Base-by-base conservation (phyloP, 2,113 vertebrate genomes). In the Ascaphus truei region DNA sequence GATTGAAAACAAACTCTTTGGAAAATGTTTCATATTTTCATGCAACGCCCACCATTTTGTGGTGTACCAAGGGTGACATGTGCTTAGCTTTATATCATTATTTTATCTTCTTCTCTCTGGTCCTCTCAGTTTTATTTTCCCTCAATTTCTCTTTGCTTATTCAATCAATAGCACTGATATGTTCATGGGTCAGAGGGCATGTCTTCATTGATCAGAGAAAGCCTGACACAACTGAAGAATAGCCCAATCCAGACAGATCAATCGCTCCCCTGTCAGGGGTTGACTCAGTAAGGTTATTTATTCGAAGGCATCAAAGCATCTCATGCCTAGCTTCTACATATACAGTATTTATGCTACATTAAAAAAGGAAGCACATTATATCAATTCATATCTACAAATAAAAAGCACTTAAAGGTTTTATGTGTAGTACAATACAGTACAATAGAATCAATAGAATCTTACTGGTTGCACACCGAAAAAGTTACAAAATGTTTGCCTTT, bases 231-330 rank as follows among this genome's bases (percentile, higher is more conserved):
- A 91, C 90, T 86, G 87, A 86, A 85, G 78, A 77, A 84, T 85
- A 88, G 82, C 81, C 82, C 86, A 85, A 85, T 90, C 89, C 92
- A 95, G 93, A 93, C 88, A 90, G 90, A 95, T 98, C 93, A 89
- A 95, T 95, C 84, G 83, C 82, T 87, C 80, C 81, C 86, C 86
- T 83, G 90, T 92, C 89, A 93, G 81, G 86, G 90, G 85, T 85
- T 76, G 84, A 76, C 87, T 89, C 86, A 86, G 92, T 90, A 93
- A 87, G 85, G 84, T 88, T 94, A 92, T 92, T 92, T 89, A 91
- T 91, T 92, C 79, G 83, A 75, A 79, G 87, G 89, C 85, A 88
- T 5, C 66, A 63, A 72, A 0, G 57, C 84, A 88, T 85, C 12
- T 10, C 47, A 25, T n/a, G 16, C 8, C n/a, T n/a, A n/a, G n/a